Base-by-base conservation (phyloP, 2,113 vertebrate genomes). In the Thalassarche chlororhynchos region DNA sequence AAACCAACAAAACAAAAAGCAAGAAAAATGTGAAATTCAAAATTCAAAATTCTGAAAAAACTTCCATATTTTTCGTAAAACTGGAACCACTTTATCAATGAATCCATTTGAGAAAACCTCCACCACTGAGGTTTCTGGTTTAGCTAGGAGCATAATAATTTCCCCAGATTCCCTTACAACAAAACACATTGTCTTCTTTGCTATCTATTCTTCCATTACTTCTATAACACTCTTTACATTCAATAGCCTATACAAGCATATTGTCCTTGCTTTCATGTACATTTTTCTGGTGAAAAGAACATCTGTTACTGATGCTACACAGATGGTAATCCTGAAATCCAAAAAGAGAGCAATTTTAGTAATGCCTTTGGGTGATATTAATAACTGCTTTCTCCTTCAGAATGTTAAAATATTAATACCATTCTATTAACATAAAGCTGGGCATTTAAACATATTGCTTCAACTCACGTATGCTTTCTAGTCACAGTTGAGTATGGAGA, bases 211-310 rank as follows among this genome's bases (percentile, higher is more conserved):
- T 87, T 91, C 52, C 34, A 54, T 36, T 68, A 36, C 28, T 84
- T 91, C 76, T 87, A 2, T 64, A 61, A 65, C 42, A 80, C 10
- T 49, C 85, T 80, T 84, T 91, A 72, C 31, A 69, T 49, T 64
- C 86, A 92, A 79, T 69, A 89, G 89, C 61, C 65, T 92, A 76
- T 46, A 84, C 61, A 87, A 94, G 36, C 91, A 93, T 81, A 95
- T 91, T 95, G 91, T 92, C 94, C 89, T 92, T 92, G 72, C 74
- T 91, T 91, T 89, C 84, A 71, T 65, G 28, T 95, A 95, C 47
- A 65, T 87, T 94, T 92, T 96, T 94, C 89, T 95, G 34, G 69
- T 95, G 83, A 96, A 97, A 96, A 94, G 96, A 97, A 97, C 95
- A 96, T 94, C 95, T 97, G 94, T 84, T 96, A 87, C 92, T 96